Conservation (phyloP, 2,113 vertebrate genomes). For the Microcebus ravelobensis region DNA sequence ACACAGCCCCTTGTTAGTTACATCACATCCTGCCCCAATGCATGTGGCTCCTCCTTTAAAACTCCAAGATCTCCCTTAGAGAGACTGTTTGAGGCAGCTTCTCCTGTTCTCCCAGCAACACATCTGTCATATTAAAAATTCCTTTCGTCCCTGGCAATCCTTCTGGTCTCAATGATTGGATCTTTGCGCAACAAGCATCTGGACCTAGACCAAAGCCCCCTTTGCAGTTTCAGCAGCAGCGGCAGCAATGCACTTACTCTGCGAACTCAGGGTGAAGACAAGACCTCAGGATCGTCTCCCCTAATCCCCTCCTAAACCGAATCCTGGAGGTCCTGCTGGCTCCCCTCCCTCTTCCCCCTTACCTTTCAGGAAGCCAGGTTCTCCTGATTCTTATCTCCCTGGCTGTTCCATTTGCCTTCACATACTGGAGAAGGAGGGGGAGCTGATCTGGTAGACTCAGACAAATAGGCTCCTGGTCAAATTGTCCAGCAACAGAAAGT, state of each 20-base stretch:
- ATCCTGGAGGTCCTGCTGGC: background rate
- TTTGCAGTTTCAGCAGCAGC: too few species aligned
- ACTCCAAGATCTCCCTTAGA: too few species aligned
- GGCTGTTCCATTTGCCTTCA: background rate
- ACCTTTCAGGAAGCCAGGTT: background rate
- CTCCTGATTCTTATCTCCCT: background rate
- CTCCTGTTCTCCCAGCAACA: too few species aligned
- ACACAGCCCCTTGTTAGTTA: too few species aligned
- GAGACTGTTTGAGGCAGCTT: too few species aligned
- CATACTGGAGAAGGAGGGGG: background rate
- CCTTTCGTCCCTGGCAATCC: too few species aligned
- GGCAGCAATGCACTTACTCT: background rate
- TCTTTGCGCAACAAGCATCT: too few species aligned
- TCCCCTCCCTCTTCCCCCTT: background rate
- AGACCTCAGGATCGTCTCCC: background rate
- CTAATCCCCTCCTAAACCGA: background rate
- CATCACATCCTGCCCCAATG: too few species aligned
- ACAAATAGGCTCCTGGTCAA: background rate
- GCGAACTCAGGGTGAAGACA: background rate
- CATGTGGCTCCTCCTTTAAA: too few species aligned
- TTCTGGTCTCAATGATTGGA: too few species aligned
- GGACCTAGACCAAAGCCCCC: too few species aligned
- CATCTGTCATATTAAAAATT: too few species aligned
- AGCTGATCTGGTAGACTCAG: background rate
- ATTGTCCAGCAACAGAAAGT: background rate